Evolutionary conservation across 1,140 invertebrate species (phyloP), one percentile per base, ranked within the genome.

Genomic region (Apis dorsata): DNA sequence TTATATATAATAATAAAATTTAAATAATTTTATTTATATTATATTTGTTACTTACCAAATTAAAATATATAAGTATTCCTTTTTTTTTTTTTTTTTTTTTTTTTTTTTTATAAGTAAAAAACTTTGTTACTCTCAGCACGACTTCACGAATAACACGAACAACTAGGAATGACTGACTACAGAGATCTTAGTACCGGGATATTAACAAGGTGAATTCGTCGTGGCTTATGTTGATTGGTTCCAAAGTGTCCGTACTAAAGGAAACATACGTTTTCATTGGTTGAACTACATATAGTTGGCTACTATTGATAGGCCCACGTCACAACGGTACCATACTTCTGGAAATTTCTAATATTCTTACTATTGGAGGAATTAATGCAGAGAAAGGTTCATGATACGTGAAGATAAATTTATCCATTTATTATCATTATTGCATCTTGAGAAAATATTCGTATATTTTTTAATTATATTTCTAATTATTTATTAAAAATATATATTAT

Each of bases 261-360:
- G 91, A 92, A 92, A 90, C 44, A 21, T 12, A 21, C 19, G 59
- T 57, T 71, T 19, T 85, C 70, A 92, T 94, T 94, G 91, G 92
- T 81, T 68, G 65, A 76, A 17, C 19, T 49, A n/a, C 19, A 87
- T 81, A 90, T 91, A 94, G 94, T 94, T 95, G 94, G 93, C 94
- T 81, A 19, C 21, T 70, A 73, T 19, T 83, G 66, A 95, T 95
- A 95, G 95, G 95, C 93, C 94, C 95, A 95, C 94, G 95, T 95
- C 85, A 84, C 82, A 73, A 69, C 44, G 53, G 11, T 24, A 60
- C 66, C 15, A 68, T 79, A 79, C 49, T 90, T 89, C 90, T 83
- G 86, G 90, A 92, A 92, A 78, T 82, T 92, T 92, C 91, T 87
- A 76, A 83, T 79, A 55, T 12, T 19, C 21, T 55, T 53, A n/a